Conservation (phyloP, 2,888 invertebrate species). For the Zootermopsis nevadensis region DNA sequence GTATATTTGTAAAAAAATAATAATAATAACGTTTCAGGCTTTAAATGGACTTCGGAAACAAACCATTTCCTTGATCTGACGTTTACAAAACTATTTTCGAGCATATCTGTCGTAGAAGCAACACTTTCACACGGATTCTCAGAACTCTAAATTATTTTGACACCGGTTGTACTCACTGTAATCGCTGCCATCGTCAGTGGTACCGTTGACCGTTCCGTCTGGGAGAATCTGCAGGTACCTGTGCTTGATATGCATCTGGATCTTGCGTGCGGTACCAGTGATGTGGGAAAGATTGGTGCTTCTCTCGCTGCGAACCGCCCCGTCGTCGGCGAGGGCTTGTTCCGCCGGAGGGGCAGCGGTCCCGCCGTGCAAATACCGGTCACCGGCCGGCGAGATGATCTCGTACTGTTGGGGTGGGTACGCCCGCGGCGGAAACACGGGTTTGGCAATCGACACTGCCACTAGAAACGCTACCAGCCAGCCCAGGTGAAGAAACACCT, state of each 20-base stretch:
- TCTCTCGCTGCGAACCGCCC: conserved; percentile 74
- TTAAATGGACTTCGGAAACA: too few relatives aligned
- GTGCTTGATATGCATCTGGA: conserved; percentile 87
- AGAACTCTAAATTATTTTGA: not conserved
- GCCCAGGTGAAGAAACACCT: conserved; percentile 42
- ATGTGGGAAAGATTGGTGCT: conserved; percentile 85
- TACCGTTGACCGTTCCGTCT: conserved; percentile 88
- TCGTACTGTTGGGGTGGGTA: not conserved
- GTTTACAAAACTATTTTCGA: too few relatives aligned
- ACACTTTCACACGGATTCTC: not conserved
- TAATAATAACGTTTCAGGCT: too few relatives aligned
- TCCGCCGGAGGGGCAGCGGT: conserved; percentile 27
- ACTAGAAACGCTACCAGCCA: conserved; percentile 37
- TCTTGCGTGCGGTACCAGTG: conserved; percentile 81
- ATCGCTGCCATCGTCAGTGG: conserved; percentile 82
- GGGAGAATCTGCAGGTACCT: conserved; percentile 84
- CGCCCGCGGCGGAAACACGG: conserved; percentile 2
- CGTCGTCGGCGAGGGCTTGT: conserved; percentile 55
- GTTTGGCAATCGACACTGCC: not conserved
- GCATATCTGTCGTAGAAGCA: not conserved
- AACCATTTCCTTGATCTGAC: too few relatives aligned
- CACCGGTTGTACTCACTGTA: conserved; percentile 68
- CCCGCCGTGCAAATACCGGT: not conserved
- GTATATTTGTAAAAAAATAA: too few relatives aligned
- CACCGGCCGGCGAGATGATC: conserved; percentile 5